Conservation (phyloP, 37 sponge, comb jelly and placozoan species). For the Mnemiopsis leidyi region DNA sequence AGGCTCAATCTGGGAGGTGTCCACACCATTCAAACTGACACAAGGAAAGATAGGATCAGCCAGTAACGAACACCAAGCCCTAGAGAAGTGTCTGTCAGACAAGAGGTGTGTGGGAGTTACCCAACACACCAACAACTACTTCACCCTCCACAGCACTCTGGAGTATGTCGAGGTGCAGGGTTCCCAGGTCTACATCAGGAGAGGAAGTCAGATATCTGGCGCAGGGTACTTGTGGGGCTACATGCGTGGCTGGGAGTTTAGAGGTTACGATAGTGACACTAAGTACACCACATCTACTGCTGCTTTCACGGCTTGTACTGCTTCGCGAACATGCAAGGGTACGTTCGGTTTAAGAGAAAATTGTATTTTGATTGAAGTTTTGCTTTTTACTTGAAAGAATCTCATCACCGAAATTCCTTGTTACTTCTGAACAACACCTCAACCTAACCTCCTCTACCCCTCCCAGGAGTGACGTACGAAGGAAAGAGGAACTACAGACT, state of each 20-base stretch:
- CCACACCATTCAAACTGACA: not conserved
- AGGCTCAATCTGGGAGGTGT: not conserved
- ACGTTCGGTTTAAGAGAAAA: too few species aligned
- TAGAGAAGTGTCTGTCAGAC: not conserved
- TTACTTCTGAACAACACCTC: too few species aligned
- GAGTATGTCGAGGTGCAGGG: not conserved
- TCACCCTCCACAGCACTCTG: not conserved
- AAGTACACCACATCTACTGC: not conserved
- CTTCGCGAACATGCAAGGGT: not conserved
- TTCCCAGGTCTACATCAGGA: not conserved
- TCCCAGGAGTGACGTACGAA: slow-evolving; percentile 15
- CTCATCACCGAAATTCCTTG: too few species aligned
- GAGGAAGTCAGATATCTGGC: not conserved
- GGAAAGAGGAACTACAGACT: not conserved
- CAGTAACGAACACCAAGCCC: not conserved
- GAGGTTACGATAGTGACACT: not conserved
- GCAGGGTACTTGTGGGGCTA: not conserved
- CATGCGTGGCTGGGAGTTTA: not conserved
- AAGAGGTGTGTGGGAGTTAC: slow-evolving; percentile 5
- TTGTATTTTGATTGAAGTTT: too few species aligned
- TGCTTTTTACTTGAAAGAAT: too few species aligned
- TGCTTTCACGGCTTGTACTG: slow-evolving; percentile 22
- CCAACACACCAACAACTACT: slow-evolving; percentile 4
- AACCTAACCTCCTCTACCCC: too few species aligned
- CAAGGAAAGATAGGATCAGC: slow-evolving; percentile 1